Conservation (phyloP, 2,888 invertebrate species). For the Octodonta nipae region DNA sequence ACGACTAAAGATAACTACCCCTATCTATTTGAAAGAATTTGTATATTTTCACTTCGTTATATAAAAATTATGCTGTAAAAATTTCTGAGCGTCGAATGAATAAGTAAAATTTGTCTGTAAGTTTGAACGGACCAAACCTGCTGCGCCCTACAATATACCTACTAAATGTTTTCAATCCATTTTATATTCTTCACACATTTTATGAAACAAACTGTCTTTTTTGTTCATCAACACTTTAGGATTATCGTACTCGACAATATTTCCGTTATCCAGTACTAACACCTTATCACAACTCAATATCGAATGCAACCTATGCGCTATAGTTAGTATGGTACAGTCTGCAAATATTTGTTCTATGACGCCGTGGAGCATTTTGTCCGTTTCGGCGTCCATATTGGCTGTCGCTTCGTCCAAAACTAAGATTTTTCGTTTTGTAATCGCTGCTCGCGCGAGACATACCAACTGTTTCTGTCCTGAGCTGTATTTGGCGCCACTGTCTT, state of each 20-base stretch:
- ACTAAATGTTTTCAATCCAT: too few relatives aligned
- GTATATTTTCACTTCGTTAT: too few relatives aligned
- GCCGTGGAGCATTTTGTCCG: slow-evolving; percentile 60
- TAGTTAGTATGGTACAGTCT: slow-evolving; percentile 66
- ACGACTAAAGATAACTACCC: too few relatives aligned
- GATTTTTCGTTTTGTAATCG: slow-evolving; percentile 34
- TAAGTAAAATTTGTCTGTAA: too few relatives aligned
- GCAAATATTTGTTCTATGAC: slow-evolving; percentile 62
- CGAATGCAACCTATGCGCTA: slow-evolving; percentile 71
- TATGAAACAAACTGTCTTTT: slow-evolving; percentile 6
- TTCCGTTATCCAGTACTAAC: slow-evolving; percentile 40
- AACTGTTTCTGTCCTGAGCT: slow-evolving; percentile 48
- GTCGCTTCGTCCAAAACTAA: slow-evolving; percentile 55
- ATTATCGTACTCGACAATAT: slow-evolving; percentile 18
- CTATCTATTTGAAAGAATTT: too few relatives aligned
- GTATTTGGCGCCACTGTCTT: slow-evolving; percentile 17
- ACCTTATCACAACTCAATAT: slow-evolving; percentile 71
- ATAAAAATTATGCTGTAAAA: too few relatives aligned
- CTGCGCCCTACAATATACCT: too few relatives aligned
- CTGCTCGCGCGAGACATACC: slow-evolving; percentile 54
- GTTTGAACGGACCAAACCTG: too few relatives aligned
- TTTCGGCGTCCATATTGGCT: slow-evolving; percentile 66
- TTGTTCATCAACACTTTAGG: slow-evolving; percentile 16
- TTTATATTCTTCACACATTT: slow-evolving; percentile 8
- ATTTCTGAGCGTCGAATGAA: too few relatives aligned